Evolutionary conservation across 2,113 vertebrate species (phyloP).

Genomic region (Laticauda colubrina): DNA sequence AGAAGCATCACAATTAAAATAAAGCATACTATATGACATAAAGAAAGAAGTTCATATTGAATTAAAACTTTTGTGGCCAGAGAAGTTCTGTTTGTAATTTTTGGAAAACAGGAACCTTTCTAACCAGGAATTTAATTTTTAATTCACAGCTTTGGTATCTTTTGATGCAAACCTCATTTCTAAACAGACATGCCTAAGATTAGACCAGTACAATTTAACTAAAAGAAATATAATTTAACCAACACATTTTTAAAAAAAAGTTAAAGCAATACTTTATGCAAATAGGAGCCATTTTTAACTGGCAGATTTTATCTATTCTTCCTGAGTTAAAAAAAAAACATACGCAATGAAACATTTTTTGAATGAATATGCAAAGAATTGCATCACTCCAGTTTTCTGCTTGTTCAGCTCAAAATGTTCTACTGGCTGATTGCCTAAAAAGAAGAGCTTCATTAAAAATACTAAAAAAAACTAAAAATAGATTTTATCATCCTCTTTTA

Average conservation of each 20-base stretch:
- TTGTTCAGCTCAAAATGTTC: not conserved
- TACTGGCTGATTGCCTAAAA: too few species aligned
- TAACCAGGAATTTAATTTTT: not conserved
- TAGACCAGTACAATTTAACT: not conserved
- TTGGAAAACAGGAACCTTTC: not conserved
- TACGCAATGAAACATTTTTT: not conserved
- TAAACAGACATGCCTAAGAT: not conserved
- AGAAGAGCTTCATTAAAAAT: not conserved
- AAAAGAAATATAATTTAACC: not conserved
- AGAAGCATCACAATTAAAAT: not conserved
- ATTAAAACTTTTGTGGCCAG: not conserved
- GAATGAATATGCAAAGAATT: not conserved
- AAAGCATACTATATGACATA: not conserved
- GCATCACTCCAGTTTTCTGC: not conserved
- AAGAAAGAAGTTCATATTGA: not conserved
- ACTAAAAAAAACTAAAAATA: not conserved
- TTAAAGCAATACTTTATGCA: not conserved
- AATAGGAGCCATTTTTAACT: not conserved
- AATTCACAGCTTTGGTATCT: not conserved
- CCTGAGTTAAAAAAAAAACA: not conserved
- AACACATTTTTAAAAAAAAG: not conserved
- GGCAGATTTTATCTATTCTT: not conserved
- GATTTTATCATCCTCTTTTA: slow-evolving; percentile 12
- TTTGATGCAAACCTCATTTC: not conserved
- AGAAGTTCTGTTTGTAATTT: not conserved